Evolutionary conservation across 2,888 invertebrate species (phyloP).

Genomic region (Thyatira batis): DNA sequence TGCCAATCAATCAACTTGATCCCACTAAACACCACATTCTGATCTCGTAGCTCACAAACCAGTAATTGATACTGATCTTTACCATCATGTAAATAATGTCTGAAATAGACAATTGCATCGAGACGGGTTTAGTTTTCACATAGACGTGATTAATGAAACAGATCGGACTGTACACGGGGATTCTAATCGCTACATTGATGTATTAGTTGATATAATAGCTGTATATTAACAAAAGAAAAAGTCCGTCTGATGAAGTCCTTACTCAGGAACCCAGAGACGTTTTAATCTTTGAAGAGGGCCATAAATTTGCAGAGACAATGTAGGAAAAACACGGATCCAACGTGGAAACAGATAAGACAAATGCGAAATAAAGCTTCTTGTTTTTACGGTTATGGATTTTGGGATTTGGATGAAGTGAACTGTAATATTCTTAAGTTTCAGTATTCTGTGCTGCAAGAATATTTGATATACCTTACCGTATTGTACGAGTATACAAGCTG

Average conservation of each 20-base stretch:
- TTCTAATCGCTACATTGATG: slow-evolving; percentile 69
- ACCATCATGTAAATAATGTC: slow-evolving; percentile 25
- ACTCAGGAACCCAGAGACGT: slow-evolving; percentile 14
- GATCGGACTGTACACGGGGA: slow-evolving; percentile 56
- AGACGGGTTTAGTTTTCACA: slow-evolving; percentile 50
- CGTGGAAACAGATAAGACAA: slow-evolving; percentile 40
- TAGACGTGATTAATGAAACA: slow-evolving; percentile 70
- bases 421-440: background rate
- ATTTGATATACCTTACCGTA: no score
- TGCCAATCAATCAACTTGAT: slow-evolving; percentile 74
- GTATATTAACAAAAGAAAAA: slow-evolving; percentile 22
- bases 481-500: no score
- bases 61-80: slow-evolving; percentile 36
- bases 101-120: slow-evolving; percentile 17
- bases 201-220: slow-evolving; percentile 52
- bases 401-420: slow-evolving; percentile 8
- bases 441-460: no score
- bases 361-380: slow-evolving; percentile 44
- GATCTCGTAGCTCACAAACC: slow-evolving; percentile 26
- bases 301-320: slow-evolving; percentile 46
- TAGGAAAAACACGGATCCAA: slow-evolving; percentile 32
- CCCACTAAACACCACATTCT: slow-evolving; percentile 61
- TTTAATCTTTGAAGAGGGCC: slow-evolving; percentile 34
- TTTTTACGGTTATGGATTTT: slow-evolving; percentile 13
- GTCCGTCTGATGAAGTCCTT: slow-evolving; percentile 27